Conservation (phyloP, 2,888 invertebrate species). For the Sinelater perroti region DNA sequence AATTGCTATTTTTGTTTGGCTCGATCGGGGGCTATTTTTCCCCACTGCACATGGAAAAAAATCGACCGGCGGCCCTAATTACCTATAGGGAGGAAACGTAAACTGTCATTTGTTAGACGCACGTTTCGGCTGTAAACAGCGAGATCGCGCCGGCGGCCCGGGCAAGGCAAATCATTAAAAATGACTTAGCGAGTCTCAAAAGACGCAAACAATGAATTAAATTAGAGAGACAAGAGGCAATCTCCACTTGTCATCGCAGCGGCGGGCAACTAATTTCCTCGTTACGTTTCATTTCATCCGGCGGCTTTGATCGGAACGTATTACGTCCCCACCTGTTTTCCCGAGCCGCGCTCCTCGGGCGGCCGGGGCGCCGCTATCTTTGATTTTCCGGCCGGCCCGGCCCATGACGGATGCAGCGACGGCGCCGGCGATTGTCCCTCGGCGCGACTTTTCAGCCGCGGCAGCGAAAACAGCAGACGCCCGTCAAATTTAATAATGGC, state of each 20-base stretch:
- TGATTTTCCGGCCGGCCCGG: no score
- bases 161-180: conserved; percentile 25
- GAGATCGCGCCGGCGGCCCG: background rate
- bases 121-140: conserved; percentile 2
- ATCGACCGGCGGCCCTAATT: no score
- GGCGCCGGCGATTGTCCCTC: no score
- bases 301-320: conserved; percentile 25
- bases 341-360: background rate
- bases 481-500: conserved; percentile 11
- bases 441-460: no score
- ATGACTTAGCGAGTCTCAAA: conserved; percentile 20
- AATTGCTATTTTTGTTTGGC: no score
- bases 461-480: no score
- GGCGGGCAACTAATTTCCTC: conserved; percentile 33
- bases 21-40: no score
- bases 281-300: conserved; percentile 36
- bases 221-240: conserved; percentile 35
- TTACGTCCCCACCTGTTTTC: conserved; percentile 13
- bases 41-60: no score
- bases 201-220: conserved; percentile 33
- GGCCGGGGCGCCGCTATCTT: no score
- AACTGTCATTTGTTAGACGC: no score
- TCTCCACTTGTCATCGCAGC: conserved; percentile 31
- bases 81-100: no score
- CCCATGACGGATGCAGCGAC: no score